Conservation (phyloP, 2,113 vertebrate species). For the Pavo muticus region DNA sequence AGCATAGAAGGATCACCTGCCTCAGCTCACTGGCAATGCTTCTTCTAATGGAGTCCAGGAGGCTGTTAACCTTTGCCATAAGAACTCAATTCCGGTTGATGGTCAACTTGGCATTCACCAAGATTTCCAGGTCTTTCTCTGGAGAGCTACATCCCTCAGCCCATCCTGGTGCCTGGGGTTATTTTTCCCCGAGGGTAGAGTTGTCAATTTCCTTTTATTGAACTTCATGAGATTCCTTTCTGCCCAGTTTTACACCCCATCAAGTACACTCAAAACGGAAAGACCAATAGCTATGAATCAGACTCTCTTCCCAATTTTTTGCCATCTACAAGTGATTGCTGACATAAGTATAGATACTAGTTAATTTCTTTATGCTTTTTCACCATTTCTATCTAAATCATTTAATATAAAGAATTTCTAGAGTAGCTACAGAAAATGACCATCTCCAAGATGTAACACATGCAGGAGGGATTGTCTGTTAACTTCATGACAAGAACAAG, state of each 20-base stretch:
- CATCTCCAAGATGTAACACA: neutral
- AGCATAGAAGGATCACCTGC: neutral
- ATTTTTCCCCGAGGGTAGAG: neutral
- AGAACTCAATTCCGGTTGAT: neutral
- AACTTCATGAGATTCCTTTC: neutral
- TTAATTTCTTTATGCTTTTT: neutral
- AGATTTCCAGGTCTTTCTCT: neutral
- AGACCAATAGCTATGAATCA: neutral
- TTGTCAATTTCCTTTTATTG: neutral
- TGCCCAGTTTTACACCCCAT: neutral
- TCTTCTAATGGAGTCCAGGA: neutral
- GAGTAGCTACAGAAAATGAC: neutral
- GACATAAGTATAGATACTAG: neutral
- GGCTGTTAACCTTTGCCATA: neutral
- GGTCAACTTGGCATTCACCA: neutral
- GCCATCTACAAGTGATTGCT: neutral
- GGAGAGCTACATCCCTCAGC: neutral
- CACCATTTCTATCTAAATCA: neutral
- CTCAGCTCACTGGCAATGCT: rapidly evolving
- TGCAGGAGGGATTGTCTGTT: neutral
- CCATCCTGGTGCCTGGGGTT: neutral
- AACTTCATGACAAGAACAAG: neutral
- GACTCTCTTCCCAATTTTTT: neutral
- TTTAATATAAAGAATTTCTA: neutral
- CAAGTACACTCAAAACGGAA: neutral